Percentiles rank a stretch among this genome's conserved stretches.
phyloP scores from a whole-genome alignment of 2,888 invertebrate genomes.

The Pandemis corylana region DNA sequence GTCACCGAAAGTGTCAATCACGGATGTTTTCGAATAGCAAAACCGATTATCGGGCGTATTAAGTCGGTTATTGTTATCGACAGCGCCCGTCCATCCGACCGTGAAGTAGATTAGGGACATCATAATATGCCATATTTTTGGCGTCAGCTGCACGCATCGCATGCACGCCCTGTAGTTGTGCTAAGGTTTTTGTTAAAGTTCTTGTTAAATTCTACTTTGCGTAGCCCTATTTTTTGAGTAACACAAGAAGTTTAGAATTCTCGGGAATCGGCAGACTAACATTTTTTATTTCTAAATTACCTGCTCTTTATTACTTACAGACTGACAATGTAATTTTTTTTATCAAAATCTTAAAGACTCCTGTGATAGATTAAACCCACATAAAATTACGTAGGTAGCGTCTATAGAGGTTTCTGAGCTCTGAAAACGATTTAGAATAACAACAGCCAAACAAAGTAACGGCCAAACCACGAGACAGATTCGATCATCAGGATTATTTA shows the following conservation, averaged over 20 bases:
- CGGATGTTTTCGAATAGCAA: slow-evolving; percentile 81
- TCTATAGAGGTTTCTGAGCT: neutral
- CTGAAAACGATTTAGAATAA: neutral
- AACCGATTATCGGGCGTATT: slow-evolving; percentile 84
- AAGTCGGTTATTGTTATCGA: slow-evolving; percentile 84
- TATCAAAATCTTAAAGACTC: no score
- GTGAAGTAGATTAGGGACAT: slow-evolving; percentile 84
- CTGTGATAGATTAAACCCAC: no score
- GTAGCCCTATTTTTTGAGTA: slow-evolving; percentile 42
- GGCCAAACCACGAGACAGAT: neutral
- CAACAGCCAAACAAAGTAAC: neutral
- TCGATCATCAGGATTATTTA: neutral
- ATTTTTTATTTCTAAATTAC: neutral
- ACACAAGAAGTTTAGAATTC: slow-evolving; percentile 40
- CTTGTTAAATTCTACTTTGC: slow-evolving; percentile 59
- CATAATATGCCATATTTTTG: slow-evolving; percentile 81
- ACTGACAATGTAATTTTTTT: neutral
- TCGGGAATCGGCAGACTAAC: slow-evolving; percentile 33
- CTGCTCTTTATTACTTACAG: neutral
- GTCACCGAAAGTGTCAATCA: slow-evolving; percentile 83
- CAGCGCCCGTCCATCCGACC: slow-evolving; percentile 73
- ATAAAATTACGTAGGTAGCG: no score
- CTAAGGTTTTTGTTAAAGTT: slow-evolving; percentile 57
- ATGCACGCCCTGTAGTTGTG: slow-evolving; percentile 61
- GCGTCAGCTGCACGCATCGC: slow-evolving; percentile 82